phyloP scores from a whole-genome alignment of 2,113 vertebrate genomes.

The Trematocara macrostoma region DNA sequence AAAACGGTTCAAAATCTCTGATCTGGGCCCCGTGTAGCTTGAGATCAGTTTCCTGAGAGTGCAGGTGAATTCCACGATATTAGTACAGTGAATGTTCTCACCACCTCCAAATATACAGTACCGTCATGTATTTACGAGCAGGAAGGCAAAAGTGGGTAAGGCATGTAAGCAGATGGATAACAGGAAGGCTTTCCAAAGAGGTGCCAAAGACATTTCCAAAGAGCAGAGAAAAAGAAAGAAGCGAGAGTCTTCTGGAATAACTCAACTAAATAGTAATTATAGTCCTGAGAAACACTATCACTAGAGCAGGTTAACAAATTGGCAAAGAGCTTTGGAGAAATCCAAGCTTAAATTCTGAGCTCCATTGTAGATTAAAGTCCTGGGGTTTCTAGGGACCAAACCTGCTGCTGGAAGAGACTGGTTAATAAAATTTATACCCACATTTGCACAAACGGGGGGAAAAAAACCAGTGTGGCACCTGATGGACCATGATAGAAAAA shows the following conservation, averaged over 20 bases:
- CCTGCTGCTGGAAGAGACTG: background rate
- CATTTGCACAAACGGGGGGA: background rate
- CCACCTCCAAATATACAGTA: background rate
- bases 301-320: background rate
- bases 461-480: background rate
- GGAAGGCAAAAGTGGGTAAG: background rate
- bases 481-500: background rate
- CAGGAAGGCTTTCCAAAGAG: background rate
- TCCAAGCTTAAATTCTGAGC: background rate
- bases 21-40: background rate
- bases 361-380: background rate
- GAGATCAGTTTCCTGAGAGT: background rate
- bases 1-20: background rate
- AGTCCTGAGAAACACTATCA: background rate
- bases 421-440: background rate
- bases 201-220: background rate
- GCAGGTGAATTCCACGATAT: background rate
- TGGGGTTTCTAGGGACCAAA: background rate
- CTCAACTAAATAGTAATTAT: background rate
- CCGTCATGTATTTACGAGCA: background rate
- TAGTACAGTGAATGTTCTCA: background rate
- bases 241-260: background rate
- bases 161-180: background rate
- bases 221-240: background rate
- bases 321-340: background rate